Conservation (phyloP, 1,140 invertebrate genomes). For the Antheraea mylitta region DNA sequence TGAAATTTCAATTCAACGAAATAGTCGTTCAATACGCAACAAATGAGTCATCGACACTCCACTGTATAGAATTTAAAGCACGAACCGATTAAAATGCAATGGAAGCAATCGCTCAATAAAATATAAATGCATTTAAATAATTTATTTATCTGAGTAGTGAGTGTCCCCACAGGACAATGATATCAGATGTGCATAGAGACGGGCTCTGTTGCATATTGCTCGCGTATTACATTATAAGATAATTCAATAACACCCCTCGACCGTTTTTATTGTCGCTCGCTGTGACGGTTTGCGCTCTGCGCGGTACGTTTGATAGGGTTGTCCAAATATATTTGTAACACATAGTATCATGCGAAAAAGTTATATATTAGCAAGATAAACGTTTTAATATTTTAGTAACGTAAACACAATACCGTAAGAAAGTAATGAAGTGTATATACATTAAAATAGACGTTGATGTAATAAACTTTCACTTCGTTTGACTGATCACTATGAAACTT, state of each 20-base stretch:
- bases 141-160: constrained; percentile 32
- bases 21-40: background rate
- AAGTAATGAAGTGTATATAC: too few species aligned
- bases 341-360: too few species aligned
- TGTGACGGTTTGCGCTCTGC: constrained; percentile 16
- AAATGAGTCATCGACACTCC: background rate
- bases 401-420: too few species aligned
- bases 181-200: constrained; percentile 41
- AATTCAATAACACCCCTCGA: constrained; percentile 53
- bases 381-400: too few species aligned
- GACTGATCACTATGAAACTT: too few species aligned
- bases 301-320: constrained; percentile 16
- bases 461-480: too few species aligned
- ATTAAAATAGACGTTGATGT: too few species aligned
- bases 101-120: constrained; percentile 4
- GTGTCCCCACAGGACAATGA: constrained; percentile 32
- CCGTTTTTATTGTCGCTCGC: constrained; percentile 39
- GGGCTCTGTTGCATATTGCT: constrained; percentile 28
- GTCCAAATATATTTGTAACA: too few species aligned
- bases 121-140: constrained; percentile 30
- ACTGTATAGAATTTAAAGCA: background rate
- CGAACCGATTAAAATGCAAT: background rate
- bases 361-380: too few species aligned
- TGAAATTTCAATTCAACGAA: background rate
- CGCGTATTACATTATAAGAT: constrained; percentile 49